Base-by-base conservation (phyloP, 2,888 invertebrate genomes). In the Harpagoxenus sublaevis region DNA sequence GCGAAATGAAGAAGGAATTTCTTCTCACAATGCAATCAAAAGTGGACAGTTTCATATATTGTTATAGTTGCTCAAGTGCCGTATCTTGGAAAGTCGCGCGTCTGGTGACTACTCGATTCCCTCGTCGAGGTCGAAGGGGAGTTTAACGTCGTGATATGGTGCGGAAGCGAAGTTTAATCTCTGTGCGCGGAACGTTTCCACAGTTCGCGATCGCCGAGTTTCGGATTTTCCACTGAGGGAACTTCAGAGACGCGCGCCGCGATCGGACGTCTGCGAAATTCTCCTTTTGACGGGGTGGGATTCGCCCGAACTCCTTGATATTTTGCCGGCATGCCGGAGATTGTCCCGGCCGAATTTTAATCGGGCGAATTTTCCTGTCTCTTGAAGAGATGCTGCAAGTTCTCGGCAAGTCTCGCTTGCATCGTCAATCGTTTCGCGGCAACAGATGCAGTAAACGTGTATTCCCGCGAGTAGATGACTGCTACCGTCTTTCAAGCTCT, bases 111-210 rank as follows among this genome's bases (percentile, higher is more conserved):
- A 35, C 18, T 60, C 12, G 48, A 70, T 60, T 39, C 70, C 9
- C 35, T 53, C 4, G 18, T 53, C 42, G 48, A 39, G 70, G 10
- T 23, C 48, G 55, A 31, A 66, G 12, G 70, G n/a, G 60, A 48
- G 48, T 48, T 48, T 71, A 71, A 60, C 48, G 57, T 70, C 12
- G 23, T 18, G 70, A 70, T 79, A 48, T 23, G 66, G 8, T 3
- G 10, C 79, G 60, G 68, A 70, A 70, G 70, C 23, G 8, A 79
- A 81, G 60, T 81, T 62, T 71, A 81, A 81, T 81, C 48, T 81
- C 48, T 28, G 39, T 51, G 15, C 18, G 57, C n/a, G n/a, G 23
- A 79, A 57, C 23, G n/a, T 68, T 66, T 66, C 55, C n/a, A 31
- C n/a, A 23, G 48, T 81, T 71, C 12, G 48, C 48, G 12, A 79